Percentiles rank a stretch among this genome's conserved stretches.
Evolutionary conservation across 2,113 vertebrate species (phyloP).

Genomic region (Penelope pileata): DNA sequence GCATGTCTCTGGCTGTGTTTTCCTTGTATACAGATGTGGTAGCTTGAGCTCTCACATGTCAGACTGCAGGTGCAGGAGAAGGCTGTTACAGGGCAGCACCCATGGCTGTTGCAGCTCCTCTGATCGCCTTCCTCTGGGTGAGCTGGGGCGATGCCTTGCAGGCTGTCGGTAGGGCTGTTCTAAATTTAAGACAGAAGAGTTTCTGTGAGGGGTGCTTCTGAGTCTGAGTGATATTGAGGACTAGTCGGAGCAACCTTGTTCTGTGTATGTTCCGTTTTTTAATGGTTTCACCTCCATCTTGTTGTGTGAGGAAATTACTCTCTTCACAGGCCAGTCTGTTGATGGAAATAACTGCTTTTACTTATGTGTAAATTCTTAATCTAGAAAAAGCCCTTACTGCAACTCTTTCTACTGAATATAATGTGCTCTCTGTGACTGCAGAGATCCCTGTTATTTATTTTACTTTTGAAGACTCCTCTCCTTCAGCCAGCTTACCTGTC

Average conservation of each 20-base stretch:
- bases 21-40: neutral
- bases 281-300: no score
- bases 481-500: neutral
- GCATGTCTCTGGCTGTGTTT: neutral
- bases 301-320: neutral
- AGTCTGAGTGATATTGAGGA: neutral
- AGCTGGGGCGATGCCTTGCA: neutral
- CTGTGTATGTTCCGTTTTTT: neutral
- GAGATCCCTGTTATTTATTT: neutral
- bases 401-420: neutral
- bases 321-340: neutral
- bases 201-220: neutral
- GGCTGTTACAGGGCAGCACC: fast-evolving
- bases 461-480: neutral
- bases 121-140: fast-evolving
- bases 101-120: neutral
- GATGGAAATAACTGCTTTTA: neutral
- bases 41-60: fast-evolving
- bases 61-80: neutral
- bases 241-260: neutral
- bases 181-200: neutral
- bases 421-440: neutral
- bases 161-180: neutral
- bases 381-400: neutral
- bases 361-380: neutral